Evolutionary conservation across 2,797 vertebrate species (phyloP).

Genomic region (Taeniopygia guttata): DNA sequence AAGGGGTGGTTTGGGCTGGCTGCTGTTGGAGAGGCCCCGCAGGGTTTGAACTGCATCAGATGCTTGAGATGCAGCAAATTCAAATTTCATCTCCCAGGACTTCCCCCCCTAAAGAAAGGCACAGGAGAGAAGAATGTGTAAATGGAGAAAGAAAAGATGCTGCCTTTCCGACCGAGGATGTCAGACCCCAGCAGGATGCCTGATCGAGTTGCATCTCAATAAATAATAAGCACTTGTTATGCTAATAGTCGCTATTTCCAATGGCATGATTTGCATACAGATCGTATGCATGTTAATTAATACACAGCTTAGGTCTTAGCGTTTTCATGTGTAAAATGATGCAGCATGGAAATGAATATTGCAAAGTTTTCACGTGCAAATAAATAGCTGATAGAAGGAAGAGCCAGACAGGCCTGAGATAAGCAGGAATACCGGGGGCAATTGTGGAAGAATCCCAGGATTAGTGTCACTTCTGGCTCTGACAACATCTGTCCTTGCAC

Average conservation of each 20-base stretch:
- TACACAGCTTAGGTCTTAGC: not conserved
- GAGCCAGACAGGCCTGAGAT: not conserved
- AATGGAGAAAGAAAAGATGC: not conserved
- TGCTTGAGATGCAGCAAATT: no score
- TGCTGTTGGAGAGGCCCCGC: not conserved
- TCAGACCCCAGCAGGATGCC: constrained; percentile 38
- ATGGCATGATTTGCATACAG: constrained; percentile 1
- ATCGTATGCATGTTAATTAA: not conserved
- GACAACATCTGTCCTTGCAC: not conserved
- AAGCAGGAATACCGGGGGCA: not conserved
- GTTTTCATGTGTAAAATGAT: not conserved
- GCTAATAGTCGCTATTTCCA: constrained; percentile 54
- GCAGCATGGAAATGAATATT: not conserved
- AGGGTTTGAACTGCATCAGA: not conserved
- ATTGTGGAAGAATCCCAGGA: not conserved
- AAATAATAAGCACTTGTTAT: constrained; percentile 56
- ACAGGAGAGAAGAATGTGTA: constrained; percentile 13
- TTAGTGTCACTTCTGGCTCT: not conserved
- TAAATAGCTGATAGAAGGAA: not conserved
- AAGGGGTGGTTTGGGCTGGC: not conserved
- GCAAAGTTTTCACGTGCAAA: not conserved
- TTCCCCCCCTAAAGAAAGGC: constrained; percentile 59
- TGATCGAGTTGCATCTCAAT: constrained; percentile 1
- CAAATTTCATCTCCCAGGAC: constrained; percentile 48
- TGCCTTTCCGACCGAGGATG: not conserved